Evolutionary conservation across 2,797 vertebrate species (phyloP), one percentile per base, ranked within the genome.

Genomic region (Anisognathus igniventris): DNA sequence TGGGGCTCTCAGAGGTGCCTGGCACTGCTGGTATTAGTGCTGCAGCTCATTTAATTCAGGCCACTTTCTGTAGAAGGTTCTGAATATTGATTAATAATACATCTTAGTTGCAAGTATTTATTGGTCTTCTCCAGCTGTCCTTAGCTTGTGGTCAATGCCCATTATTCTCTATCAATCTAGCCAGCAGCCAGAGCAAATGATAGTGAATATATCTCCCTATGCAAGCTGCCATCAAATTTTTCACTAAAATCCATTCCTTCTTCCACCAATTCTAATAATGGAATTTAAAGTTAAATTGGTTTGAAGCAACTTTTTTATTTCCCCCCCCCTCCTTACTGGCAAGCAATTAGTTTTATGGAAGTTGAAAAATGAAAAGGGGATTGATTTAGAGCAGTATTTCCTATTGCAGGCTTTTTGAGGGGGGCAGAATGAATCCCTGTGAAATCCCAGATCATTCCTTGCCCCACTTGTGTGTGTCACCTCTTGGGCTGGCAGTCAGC

Each of bases 21-120:
- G 87, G 70, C 89, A 60, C 50, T 88, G n/a, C 53, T 68, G 51
- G 23, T 70, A n/a, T 83, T 60, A 60, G 89, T 64, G 53, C 87
- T 96, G 72, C 85, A 95, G 76, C 88, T 88, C 89, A 90, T 95
- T 96, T 94, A 45, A 96, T 96, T 93, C 95, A 90, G 87, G 89
- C 15, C 4, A 27, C 73, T 93, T 78, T 91, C 64, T 92, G 93
- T 23, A 60, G 66, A 93, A 91, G 68, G 93, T 96, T 92, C 92
- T 0, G 6, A 66, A 76, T 96, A 96, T 95, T 90, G 94, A 96
- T 96, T 97, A 96, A 93, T 96, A 93, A 96, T 96, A 70, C 91
- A 93, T 94, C 95, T 93, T 92, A 81, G 78, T 66, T 96, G 95
- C 87, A 73, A 86, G 85, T 92, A 95, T 96, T 96, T 94, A 95